Evolutionary conservation across 1,140 invertebrate genomes (phyloP), one percentile per base, ranked within the genome.

Genomic region (Diorhabda sublineata): DNA sequence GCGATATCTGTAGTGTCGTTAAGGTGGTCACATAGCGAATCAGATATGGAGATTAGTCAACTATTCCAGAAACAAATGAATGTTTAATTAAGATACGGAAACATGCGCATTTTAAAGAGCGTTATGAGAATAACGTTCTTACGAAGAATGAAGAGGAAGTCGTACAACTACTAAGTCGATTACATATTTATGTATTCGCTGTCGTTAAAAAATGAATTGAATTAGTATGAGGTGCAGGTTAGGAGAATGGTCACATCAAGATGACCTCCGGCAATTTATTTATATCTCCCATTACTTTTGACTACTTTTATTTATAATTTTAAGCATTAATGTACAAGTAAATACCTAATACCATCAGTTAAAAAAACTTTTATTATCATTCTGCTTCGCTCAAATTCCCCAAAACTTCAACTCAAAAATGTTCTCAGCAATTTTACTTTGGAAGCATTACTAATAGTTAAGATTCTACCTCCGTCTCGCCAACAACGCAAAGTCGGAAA

Each of bases 1-100:
- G 73, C 73, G 74, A 78, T 74, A 75, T 64, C 67, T 71, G 63
- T 67, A 71, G 72, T 75, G 75, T 76, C 77, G 76, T 78, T 78
- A 78, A 77, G 75, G 73, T 76, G 72, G 73, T 73, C 77, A 77
- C 75, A 69, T 70, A 78, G 75, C 77, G 75, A 74, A 78, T 77
- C 77, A 76, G 75, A 77, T 78, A 78, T 76, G 73, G 72, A 78
- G 73, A 78, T 78, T 76, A 75, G 74, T 76, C 73, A 76, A 74
- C 74, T 76, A 74, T 69, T 74, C 72, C 69, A 71, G 73, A 74
- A 74, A 76, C 76, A 75, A 73, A 77, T 75, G 74, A 75, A 77
- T 77, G 73, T 76, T 74, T 77, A 75, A 77, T 77, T 77, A 75
- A 72, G 68, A 73, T 71, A 75, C 70, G 73, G 74, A 77, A 75